Percentiles rank a stretch among this genome's conserved stretches.
phyloP scores from a whole-genome alignment of 2,797 vertebrate genomes.

The Sebastes matsubarae region DNA sequence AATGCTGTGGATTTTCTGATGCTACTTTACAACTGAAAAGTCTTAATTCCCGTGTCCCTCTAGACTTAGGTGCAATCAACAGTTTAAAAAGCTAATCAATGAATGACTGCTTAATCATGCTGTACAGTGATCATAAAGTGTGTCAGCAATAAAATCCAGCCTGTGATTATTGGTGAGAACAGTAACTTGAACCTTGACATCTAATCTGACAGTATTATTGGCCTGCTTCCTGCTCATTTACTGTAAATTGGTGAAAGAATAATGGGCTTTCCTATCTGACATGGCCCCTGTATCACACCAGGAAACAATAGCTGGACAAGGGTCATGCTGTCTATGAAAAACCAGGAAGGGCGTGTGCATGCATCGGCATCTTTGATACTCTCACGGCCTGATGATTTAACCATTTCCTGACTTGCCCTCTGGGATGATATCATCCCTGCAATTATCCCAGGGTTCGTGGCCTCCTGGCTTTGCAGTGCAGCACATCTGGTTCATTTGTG shows the following conservation, averaged over 20 bases:
- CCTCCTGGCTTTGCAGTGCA: slow-evolving; percentile 33
- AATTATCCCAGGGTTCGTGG: slow-evolving; percentile 46
- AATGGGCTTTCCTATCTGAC: slow-evolving; percentile 15
- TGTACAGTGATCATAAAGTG: background rate
- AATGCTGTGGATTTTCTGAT: background rate
- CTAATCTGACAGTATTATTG: background rate
- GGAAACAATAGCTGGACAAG: slow-evolving; percentile 49
- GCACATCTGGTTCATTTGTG: slow-evolving; percentile 66
- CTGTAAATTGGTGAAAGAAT: slow-evolving; percentile 24
- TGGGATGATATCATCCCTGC: slow-evolving; percentile 48
- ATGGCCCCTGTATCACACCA: slow-evolving; percentile 20
- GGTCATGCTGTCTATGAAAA: slow-evolving; percentile 23
- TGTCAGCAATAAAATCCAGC: slow-evolving; percentile 10
- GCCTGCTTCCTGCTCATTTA: slow-evolving; percentile 21
- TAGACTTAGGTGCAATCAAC: background rate
- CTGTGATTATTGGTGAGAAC: slow-evolving; percentile 12
- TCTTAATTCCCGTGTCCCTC: background rate
- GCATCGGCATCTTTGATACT: slow-evolving; percentile 42
- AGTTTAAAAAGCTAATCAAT: slow-evolving; percentile 15
- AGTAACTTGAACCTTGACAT: slow-evolving; percentile 30
- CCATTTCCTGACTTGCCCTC: slow-evolving; percentile 47
- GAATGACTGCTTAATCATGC: slow-evolving; percentile 1
- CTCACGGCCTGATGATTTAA: slow-evolving; percentile 40
- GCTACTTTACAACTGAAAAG: background rate
- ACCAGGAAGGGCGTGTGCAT: slow-evolving; percentile 9